Evolutionary conservation across 2,888 invertebrate species (phyloP), one percentile per base, ranked within the genome.

Genomic region (Eupithecia subumbrata): DNA sequence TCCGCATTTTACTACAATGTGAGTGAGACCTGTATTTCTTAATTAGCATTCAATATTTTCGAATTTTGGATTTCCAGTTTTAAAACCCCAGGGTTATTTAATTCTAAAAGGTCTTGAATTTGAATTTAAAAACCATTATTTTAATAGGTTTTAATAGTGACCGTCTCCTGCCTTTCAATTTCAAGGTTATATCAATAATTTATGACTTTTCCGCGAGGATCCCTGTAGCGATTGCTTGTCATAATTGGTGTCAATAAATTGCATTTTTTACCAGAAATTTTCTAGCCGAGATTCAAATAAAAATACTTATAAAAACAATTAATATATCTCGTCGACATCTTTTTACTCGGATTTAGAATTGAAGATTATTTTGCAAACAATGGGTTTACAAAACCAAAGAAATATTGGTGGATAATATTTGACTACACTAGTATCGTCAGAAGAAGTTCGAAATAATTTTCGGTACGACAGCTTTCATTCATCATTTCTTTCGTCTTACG

Each of bases 61-160:
- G n/a, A 52, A 56, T 22, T 56, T 56, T 14, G 60, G 25, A 25
- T 60, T 60, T 12, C 25, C 25, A 12, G 60, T 60, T 25, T 60
- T 25, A 14, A 60, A 25, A 25, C 12, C 14, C 2, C 60, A 25
- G 5, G 25, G 60, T 25, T 60, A 56, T 56, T 22, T 11, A 22
- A 56, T 22, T 22, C 11, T 11, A 56, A 22, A 56, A 56, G 56
- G 56, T 56, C 12, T 52, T 52, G 48, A 9, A 22, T 56, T 25
- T 60, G 60, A 60, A 60, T 56, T 52, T 25, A 60, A 60, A 25
- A n/a, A 56, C 11, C 60, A 60, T 60, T 60, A 60, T 60, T 60
- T 60, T 60, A 60, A 0, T 60, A 60, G 25, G 60, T 60, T 22
- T 5, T 5, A 25, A 60, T 5, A 1, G 14, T 60, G 60, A 60